Conservation (phyloP, 2,888 invertebrate species). For the Drosophila algonquin region DNA sequence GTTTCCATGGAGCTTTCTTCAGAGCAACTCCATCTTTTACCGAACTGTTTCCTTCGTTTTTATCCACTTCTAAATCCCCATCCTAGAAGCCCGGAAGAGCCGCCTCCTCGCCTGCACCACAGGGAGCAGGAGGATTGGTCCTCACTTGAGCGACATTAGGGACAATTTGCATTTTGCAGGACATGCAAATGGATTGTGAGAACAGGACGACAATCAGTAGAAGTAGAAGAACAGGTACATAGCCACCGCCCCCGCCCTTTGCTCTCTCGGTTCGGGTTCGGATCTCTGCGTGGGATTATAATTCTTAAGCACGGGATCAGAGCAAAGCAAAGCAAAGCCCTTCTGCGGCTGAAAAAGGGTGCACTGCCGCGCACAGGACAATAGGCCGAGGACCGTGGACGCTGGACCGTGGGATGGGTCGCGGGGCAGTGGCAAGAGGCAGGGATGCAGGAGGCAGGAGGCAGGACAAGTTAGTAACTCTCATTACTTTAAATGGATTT, state of each 20-base stretch:
- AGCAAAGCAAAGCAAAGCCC: conserved; percentile 21
- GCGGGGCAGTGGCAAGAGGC: not conserved
- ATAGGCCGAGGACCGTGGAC: conserved; percentile 28
- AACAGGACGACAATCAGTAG: conserved; percentile 38
- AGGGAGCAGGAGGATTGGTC: conserved; percentile 28
- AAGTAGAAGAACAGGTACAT: conserved; percentile 35
- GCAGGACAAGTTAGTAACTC: conserved; percentile 75
- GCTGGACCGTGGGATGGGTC: conserved; percentile 41
- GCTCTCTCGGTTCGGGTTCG: not conserved
- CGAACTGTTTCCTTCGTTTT: no score
- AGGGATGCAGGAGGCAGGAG: conserved; percentile 3
- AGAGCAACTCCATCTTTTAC: no score
- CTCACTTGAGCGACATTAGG: conserved; percentile 45
- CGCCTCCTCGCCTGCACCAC: conserved; percentile 18
- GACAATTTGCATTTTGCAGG: conserved; percentile 62
- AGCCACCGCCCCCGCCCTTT: conserved; percentile 41
- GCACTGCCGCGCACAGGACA: conserved; percentile 5
- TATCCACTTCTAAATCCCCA: not conserved
- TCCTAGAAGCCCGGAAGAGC: not conserved
- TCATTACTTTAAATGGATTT: conserved; percentile 83
- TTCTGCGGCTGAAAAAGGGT: conserved; percentile 32
- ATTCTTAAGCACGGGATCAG: conserved; percentile 72
- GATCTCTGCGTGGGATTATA: conserved; percentile 58
- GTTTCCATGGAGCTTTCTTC: no score
- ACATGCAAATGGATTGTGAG: conserved; percentile 62